Conservation (phyloP, 2,888 invertebrate species). For the Cheilosia grossa region DNA sequence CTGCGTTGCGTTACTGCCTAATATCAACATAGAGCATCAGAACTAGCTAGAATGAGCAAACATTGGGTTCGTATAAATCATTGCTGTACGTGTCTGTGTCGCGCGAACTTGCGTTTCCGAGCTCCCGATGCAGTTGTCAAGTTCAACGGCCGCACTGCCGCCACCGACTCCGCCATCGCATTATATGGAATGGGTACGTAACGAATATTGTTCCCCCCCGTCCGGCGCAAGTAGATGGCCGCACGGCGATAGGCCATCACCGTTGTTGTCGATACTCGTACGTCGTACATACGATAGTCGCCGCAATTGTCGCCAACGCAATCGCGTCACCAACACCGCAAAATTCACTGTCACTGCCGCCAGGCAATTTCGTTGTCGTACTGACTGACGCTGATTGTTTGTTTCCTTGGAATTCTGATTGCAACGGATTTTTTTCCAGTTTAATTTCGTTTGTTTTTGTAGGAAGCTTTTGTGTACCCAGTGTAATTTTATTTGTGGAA, state of each 20-base stretch:
- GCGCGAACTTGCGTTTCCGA: conserved; percentile 25
- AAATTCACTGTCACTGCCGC: conserved; percentile 60
- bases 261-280: conserved; percentile 24
- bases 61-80: conserved; percentile 23
- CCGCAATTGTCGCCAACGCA: conserved; percentile 35
- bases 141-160: conserved; percentile 51
- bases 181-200: neutral
- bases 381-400: conserved; percentile 63
- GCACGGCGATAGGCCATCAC: conserved; percentile 45
- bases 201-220: conserved; percentile 19
- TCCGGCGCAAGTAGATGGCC: conserved; percentile 13
- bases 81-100: conserved; percentile 11
- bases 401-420: conserved; percentile 60
- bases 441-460: conserved; percentile 12
- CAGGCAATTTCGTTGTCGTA: conserved; percentile 32
- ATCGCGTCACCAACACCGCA: conserved; percentile 44
- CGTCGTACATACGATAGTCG: conserved; percentile 25
- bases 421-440: conserved; percentile 16
- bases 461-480: conserved; percentile 41
- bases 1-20: conserved; percentile 21
- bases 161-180: conserved; percentile 6
- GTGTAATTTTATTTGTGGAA: conserved; percentile 12
- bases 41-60: conserved; percentile 27
- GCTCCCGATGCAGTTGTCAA: conserved; percentile 42
- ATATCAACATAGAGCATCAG: conserved; percentile 33